Evolutionary conservation across 1,140 invertebrate species (phyloP), one percentile per base, ranked within the genome.

Genomic region (Bradynema listronoti): DNA sequence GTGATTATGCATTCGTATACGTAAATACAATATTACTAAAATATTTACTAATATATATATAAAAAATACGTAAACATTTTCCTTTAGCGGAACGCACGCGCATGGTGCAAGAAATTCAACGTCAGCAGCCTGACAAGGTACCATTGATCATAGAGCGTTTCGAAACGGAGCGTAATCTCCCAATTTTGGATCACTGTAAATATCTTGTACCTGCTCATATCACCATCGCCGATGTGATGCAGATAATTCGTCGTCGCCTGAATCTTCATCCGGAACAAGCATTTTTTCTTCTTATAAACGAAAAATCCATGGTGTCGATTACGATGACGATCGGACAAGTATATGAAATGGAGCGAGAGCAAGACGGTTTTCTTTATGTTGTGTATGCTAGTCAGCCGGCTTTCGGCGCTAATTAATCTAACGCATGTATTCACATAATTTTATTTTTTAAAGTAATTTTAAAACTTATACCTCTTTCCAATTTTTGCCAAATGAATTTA

Each of bases 211-310:
- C 85, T 43, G 82, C 84, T 72, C 83, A 85, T 72, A 80, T 86
- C 3, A 83, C 84, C 47, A 82, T 86, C 69, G 83, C 82, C 65
- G 84, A 85, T 72, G 77, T 85, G 16, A 81, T 84, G 57, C 83
- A 83, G 72, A 85, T 85, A 45, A 82, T 85, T 46, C 81, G 84
- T 75, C 83, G 84, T 42, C 80, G 85, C 53, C 73, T 87, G 22
- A 83, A 85, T 61, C 80, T 88, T 39, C 83, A 85, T 77, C 84
- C 85, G 5, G 85, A 84, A 41, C 84, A 84, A 64, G 82, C 84
- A 16, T 84, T 85, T 72, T 85, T 83, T 49, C 25, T 66, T 45
- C 73, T 85, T 9, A 82, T 85, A 9, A 85, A 86, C 71, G 82
- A 84, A 57, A 79, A 81, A 56, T 83, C 80, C 45, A 81, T 85